phyloP scores from a whole-genome alignment of 1,140 invertebrate species.

The Scaptomyza pallida region DNA sequence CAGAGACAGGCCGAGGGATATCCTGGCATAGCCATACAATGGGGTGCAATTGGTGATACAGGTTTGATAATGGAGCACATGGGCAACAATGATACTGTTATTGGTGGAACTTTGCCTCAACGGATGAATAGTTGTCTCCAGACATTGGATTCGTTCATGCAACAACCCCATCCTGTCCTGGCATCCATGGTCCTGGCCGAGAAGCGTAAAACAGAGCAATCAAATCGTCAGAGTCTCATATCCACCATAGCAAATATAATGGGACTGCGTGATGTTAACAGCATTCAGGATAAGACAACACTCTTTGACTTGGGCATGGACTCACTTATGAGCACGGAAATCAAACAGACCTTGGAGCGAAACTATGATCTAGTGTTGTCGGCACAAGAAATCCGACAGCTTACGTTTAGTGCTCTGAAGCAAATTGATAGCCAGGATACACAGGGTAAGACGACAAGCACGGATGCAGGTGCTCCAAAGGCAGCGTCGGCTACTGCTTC shows the following conservation, averaged over 20 bases:
- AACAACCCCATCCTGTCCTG: conserved; percentile 93
- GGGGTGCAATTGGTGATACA: conserved; percentile 99
- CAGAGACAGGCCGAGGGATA: conserved; percentile 90
- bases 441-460: neutral
- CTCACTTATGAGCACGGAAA: conserved; percentile 98
- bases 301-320: conserved; percentile 98
- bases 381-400: conserved; percentile 93
- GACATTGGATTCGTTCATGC: conserved; percentile 94
- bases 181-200: conserved; percentile 93
- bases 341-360: conserved; percentile 97
- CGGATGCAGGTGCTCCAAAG: conserved; percentile 24
- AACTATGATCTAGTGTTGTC: conserved; percentile 94
- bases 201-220: conserved; percentile 86
- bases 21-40: conserved; percentile 95
- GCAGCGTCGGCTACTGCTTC: conserved; percentile 12
- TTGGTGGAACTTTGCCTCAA: conserved; percentile 97
- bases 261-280: conserved; percentile 91
- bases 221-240: conserved; percentile 86
- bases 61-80: conserved; percentile 94
- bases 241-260: conserved; percentile 93
- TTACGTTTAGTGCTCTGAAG: conserved; percentile 90
- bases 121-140: conserved; percentile 94
- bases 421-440: conserved; percentile 86
- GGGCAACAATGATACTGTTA: conserved; percentile 93
- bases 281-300: conserved; percentile 89